phyloP scores from a whole-genome alignment of 2,888 invertebrate genomes.

The Pammene fasciana region DNA sequence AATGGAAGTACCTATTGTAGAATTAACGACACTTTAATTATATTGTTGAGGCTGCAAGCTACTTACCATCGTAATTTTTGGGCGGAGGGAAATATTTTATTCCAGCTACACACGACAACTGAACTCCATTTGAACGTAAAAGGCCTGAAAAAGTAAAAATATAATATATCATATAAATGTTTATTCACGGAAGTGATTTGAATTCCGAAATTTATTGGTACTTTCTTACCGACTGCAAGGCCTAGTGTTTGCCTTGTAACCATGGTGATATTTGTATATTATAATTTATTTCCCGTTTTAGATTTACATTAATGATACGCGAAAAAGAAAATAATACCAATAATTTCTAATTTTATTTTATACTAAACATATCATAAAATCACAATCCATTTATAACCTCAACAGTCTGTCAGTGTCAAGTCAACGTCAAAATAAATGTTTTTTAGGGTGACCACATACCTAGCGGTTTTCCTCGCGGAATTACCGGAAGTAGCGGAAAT shows the following conservation, averaged over 20 bases:
- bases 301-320: neutral
- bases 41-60: neutral
- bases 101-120: slow-evolving; percentile 70
- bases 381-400: too few relatives aligned
- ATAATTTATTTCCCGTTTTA: neutral
- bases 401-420: too few relatives aligned
- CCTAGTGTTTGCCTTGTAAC: slow-evolving; percentile 36
- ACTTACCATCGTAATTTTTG: slow-evolving; percentile 86
- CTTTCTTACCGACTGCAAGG: slow-evolving; percentile 48
- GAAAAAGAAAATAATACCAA: neutral
- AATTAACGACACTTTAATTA: neutral
- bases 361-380: too few relatives aligned
- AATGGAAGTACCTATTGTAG: neutral
- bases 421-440: too few relatives aligned
- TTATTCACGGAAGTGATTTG: neutral
- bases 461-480: too few relatives aligned
- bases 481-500: too few relatives aligned
- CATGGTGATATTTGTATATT: slow-evolving; percentile 8
- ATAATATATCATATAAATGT: neutral
- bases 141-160: slow-evolving; percentile 56
- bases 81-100: slow-evolving; percentile 88
- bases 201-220: neutral
- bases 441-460: too few relatives aligned
- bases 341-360: neutral
- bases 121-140: slow-evolving; percentile 60